Percentiles rank a stretch among this genome's conserved stretches.
Conservation (phyloP, 1,140 invertebrate genomes). For the Pollicipes pollicipes region DNA sequence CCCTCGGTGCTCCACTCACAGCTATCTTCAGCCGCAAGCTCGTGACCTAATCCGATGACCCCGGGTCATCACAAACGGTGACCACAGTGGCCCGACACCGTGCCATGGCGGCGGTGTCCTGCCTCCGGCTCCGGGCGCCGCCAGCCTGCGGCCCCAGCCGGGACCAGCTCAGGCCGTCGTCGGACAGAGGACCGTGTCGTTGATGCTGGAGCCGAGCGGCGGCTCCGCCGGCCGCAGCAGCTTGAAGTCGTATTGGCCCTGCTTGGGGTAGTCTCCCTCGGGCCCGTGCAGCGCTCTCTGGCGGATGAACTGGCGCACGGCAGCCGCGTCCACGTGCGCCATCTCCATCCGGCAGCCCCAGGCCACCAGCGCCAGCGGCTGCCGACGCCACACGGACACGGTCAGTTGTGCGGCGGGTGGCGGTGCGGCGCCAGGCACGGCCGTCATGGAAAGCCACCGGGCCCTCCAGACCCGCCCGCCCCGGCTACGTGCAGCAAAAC, state of each 20-base stretch:
- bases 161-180: background rate
- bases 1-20: too few relatives aligned
- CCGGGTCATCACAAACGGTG: too few relatives aligned
- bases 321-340: constrained; percentile 40
- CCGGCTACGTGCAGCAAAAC: too few relatives aligned
- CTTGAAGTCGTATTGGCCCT: constrained; percentile 41
- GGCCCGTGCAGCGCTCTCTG: constrained; percentile 44
- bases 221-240: constrained; percentile 33
- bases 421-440: too few relatives aligned
- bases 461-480: too few relatives aligned
- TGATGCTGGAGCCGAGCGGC: constrained; percentile 19
- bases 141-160: too few relatives aligned
- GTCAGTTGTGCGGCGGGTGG: background rate
- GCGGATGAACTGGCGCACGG: constrained; percentile 43
- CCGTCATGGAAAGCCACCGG: too few relatives aligned
- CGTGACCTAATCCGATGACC: too few relatives aligned
- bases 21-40: too few relatives aligned
- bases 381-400: constrained; percentile 15
- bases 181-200: constrained; percentile 18
- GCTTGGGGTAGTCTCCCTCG: constrained; percentile 33
- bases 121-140: too few relatives aligned
- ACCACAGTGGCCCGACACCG: too few relatives aligned
- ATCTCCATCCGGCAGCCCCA: constrained; percentile 61
- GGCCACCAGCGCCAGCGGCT: constrained; percentile 54
- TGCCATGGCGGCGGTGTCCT: too few relatives aligned